These are phyloP conservation scores for Apogon talboti DNA, from an alignment of 2,797 vertebrate genomes.

Conservation along the genomic window DNA sequence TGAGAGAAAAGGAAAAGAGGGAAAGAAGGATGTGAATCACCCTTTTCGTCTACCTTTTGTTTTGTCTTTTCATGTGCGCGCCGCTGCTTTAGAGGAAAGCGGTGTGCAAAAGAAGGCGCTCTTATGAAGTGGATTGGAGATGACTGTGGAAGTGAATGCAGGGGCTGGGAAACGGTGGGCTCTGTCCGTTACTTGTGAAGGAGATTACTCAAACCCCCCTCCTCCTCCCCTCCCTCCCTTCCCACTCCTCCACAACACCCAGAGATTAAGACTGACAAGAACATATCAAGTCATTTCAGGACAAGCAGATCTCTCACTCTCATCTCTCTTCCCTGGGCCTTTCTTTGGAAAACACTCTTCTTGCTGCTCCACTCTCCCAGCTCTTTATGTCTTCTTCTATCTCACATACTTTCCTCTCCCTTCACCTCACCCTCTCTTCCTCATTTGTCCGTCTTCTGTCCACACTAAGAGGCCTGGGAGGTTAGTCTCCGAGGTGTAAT, in stretches of 20 bases:
- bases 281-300: conserved; percentile 75
- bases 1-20: conserved; percentile 51
- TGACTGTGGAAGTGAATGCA: conserved; percentile 56
- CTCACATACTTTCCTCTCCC: not conserved
- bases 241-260: conserved; percentile 43
- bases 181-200: conserved; percentile 54
- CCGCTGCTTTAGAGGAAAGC: conserved; percentile 32
- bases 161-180: conserved; percentile 36
- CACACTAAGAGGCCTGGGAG: conserved; percentile 21
- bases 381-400: conserved; percentile 10
- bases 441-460: conserved; percentile 41
- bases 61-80: conserved; percentile 66
- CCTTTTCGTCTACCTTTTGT: conserved; percentile 72
- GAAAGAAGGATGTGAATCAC: conserved; percentile 59
- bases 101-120: conserved; percentile 61
- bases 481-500: conserved; percentile 41
- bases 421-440: conserved; percentile 15
- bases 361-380: conserved; percentile 2
- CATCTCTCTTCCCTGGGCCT: conserved; percentile 40
- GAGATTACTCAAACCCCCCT: conserved; percentile 57
- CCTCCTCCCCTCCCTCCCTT: conserved; percentile 11
- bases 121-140: conserved; percentile 73
- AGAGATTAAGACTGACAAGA: conserved; percentile 81
- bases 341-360: conserved; percentile 38
- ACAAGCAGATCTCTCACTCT: conserved; percentile 59